A percentile compares a stretch with the other conserved stretches of the same genome.
These are phyloP conservation scores for Muschampia plurimacula DNA, from an alignment of 2,888 invertebrate genomes.

Conservation along the genomic window DNA sequence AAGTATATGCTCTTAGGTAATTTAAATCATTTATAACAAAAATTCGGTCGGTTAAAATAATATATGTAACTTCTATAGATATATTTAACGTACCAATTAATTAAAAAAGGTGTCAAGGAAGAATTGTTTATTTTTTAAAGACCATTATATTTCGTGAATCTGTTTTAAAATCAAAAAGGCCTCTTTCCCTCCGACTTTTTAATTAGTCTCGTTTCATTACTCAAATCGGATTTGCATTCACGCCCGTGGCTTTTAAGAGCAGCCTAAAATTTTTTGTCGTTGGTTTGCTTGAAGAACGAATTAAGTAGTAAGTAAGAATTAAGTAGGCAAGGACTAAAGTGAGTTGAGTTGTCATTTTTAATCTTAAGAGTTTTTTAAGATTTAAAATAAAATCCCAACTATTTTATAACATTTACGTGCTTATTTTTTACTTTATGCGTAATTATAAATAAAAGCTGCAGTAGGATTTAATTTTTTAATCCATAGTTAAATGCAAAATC, in stretches of 20 bases:
- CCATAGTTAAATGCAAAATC: no score
- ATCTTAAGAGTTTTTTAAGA: conserved; percentile 42
- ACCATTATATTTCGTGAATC: background rate
- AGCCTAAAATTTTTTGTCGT: conserved; percentile 61
- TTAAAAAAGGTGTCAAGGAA: background rate
- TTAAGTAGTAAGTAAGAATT: conserved; percentile 45
- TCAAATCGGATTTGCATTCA: conserved; percentile 76
- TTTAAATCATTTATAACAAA: background rate
- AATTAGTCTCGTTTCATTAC: conserved; percentile 76
- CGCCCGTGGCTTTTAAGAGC: conserved; percentile 67
- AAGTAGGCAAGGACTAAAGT: conserved; percentile 50
- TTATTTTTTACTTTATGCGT: no score
- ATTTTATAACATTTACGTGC: background rate
- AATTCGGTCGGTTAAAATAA: background rate
- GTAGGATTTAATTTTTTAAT: no score
- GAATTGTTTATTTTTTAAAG: background rate
- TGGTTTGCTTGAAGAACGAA: conserved; percentile 51
- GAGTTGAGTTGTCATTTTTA: conserved; percentile 52
- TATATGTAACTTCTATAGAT: background rate
- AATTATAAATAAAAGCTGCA: no score
- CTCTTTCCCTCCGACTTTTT: conserved; percentile 66
- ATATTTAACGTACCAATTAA: background rate
- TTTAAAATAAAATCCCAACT: background rate
- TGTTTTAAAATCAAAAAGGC: conserved; percentile 2
- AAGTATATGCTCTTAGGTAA: background rate